phyloP scores from a whole-genome alignment of 1,140 invertebrate genomes.

The Camponotus vicinus region DNA sequence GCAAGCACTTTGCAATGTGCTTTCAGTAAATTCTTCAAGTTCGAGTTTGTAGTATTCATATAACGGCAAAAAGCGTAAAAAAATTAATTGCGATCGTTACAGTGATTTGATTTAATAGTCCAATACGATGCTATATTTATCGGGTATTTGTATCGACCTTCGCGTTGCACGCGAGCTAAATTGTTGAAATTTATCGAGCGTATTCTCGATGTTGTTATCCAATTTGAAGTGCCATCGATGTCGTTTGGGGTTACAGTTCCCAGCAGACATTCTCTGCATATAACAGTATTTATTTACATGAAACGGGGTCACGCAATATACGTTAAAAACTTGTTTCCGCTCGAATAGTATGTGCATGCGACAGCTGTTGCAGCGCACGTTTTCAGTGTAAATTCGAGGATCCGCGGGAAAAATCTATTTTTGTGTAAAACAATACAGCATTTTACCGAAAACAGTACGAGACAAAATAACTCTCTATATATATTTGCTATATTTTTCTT shows the following conservation, averaged over 20 bases:
- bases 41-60: background rate
- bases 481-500: constrained; percentile 17
- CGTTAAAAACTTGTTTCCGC: constrained; percentile 39
- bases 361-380: constrained; percentile 39
- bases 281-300: constrained; percentile 52
- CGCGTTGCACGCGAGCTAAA: background rate
- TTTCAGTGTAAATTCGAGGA: constrained; percentile 37
- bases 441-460: constrained; percentile 26
- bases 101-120: background rate
- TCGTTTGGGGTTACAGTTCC: constrained; percentile 44
- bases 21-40: background rate
- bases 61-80: background rate
- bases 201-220: constrained; percentile 39
- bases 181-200: constrained; percentile 53
- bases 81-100: constrained; percentile 1
- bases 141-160: constrained; percentile 17
- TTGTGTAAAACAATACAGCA: constrained; percentile 41
- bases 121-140: constrained; percentile 18
- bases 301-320: constrained; percentile 56
- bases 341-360: constrained; percentile 18
- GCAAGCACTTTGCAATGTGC: background rate
- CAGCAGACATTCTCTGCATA: constrained; percentile 41
- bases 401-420: constrained; percentile 48
- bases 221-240: constrained; percentile 55
- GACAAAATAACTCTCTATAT: background rate